Evolutionary conservation across 1,140 invertebrate species (phyloP), one percentile per base, ranked within the genome.

Genomic region (Trichoplusia ni): DNA sequence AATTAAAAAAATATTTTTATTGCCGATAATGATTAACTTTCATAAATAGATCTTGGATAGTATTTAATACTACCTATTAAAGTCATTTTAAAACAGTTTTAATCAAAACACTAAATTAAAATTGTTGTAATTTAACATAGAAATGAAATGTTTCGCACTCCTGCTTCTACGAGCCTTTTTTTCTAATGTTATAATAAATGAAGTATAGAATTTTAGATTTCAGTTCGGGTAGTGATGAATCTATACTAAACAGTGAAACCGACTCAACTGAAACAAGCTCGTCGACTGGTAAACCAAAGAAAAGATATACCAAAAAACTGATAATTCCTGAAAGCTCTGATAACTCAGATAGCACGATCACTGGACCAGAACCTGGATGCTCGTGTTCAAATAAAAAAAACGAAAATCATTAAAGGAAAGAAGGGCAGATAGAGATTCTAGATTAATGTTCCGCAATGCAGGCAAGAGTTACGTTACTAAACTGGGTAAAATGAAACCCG

Each of bases 401-500:
- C 27, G 54, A 16, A 59, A 59, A 31, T 44, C 21, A 8, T 25
- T 44, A 29, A 42, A 59, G 21, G 37, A 59, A 21, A 59, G 54
- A 31, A 44, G 40, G 40, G 54, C 19, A 18, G 54, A 59, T 27
- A 29, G 54, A 44, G 21, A 18, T 11, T 8, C n/a, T 4, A 42
- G 54, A 31, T n/a, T 44, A 29, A 29, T 29, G 18, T 31, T 29
- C 27, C 19, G 54, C 9, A 59, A 59, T 18, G 38, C 38, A 7
- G 54, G 54, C 4, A n/a, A 29, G n/a, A 18, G 11, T 11, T 59
- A 59, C 16, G n/a, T 44, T 29, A 59, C 54, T 16, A 59, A 59
- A 31, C 7, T 14, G 16, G 54, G 54, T 27, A 59, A 59, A 18
- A 6, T 29, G 9, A 27, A 27, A 14, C 14, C n/a, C 6, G 13